Evolutionary conservation across 2,888 invertebrate genomes (phyloP).

Genomic region (Iphiclides podalirius): DNA sequence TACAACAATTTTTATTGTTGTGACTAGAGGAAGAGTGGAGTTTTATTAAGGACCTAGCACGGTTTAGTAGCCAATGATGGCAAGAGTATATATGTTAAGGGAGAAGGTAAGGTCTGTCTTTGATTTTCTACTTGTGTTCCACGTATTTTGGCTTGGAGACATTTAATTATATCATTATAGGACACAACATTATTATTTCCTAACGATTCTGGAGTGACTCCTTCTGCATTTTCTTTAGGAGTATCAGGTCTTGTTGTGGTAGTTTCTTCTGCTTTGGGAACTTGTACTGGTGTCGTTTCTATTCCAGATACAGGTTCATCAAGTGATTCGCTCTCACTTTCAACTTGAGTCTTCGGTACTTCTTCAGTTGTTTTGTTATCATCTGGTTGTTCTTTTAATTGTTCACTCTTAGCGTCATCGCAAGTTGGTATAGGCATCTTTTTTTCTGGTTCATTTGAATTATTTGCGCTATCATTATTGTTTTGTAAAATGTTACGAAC

Average conservation of each 20-base stretch:
- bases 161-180: slow-evolving; percentile 57
- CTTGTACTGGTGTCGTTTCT: slow-evolving; percentile 2
- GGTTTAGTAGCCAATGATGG: slow-evolving; percentile 46
- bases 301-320: slow-evolving; percentile 25
- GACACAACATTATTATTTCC: slow-evolving; percentile 35
- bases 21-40: background rate
- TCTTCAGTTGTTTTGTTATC: slow-evolving; percentile 27
- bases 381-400: slow-evolving; percentile 36
- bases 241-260: slow-evolving; percentile 20
- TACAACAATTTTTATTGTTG: background rate
- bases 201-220: slow-evolving; percentile 5
- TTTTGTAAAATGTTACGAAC: slow-evolving; percentile 58
- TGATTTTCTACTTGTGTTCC: slow-evolving; percentile 31
- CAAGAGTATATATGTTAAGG: slow-evolving; percentile 61
- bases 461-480: slow-evolving; percentile 23
- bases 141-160: slow-evolving; percentile 50
- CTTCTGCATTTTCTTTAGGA: slow-evolving; percentile 4
- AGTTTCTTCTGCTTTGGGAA: slow-evolving; percentile 19
- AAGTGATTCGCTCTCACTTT: slow-evolving; percentile 21
- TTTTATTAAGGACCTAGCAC: slow-evolving; percentile 18
- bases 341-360: slow-evolving; percentile 18
- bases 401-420: slow-evolving; percentile 46
- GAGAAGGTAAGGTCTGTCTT: slow-evolving; percentile 40
- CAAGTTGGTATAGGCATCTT: slow-evolving; percentile 38
- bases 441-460: slow-evolving; percentile 22